phyloP scores from a whole-genome alignment of 2,113 vertebrate species.

The Bothrops jararaca region DNA sequence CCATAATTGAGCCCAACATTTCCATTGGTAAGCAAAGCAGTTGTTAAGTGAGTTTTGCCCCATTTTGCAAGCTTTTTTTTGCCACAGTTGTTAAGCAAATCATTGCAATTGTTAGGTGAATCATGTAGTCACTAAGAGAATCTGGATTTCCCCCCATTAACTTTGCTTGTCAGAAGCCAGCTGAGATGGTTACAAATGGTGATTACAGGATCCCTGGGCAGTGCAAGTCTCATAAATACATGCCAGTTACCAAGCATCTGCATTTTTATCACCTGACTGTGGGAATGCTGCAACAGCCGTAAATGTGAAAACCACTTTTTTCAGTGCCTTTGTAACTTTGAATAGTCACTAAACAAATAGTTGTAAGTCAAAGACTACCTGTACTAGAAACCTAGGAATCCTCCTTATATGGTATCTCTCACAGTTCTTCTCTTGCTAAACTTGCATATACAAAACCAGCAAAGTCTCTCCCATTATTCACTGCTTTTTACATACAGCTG shows the following conservation, averaged over 20 bases:
- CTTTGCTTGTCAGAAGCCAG: not conserved
- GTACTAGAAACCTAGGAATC: not conserved
- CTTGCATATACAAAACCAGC: not conserved
- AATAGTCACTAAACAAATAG: not conserved
- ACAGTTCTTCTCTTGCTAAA: not conserved
- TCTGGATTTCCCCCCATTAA: not conserved
- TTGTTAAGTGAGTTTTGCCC: not conserved
- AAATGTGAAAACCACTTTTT: not conserved
- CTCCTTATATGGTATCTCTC: not conserved
- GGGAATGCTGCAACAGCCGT: not conserved
- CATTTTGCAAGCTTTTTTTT: not conserved
- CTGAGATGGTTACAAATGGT: not conserved
- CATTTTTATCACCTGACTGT: not conserved
- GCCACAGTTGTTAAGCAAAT: not conserved
- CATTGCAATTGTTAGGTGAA: not conserved
- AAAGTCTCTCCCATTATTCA: not conserved
- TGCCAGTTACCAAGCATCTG: not conserved
- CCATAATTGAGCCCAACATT: not conserved
- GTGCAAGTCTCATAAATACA: too few relatives aligned
- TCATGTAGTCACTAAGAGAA: not conserved
- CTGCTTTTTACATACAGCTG: constrained; percentile 67
- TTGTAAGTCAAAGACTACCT: not conserved
- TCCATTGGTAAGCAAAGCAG: not conserved
- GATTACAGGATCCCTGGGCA: too few relatives aligned
- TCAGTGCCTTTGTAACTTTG: not conserved